A percentile compares a stretch with the other conserved stretches of the same genome.
Conservation (phyloP, 2,113 vertebrate species). For the Gasterosteus nipponicus region DNA sequence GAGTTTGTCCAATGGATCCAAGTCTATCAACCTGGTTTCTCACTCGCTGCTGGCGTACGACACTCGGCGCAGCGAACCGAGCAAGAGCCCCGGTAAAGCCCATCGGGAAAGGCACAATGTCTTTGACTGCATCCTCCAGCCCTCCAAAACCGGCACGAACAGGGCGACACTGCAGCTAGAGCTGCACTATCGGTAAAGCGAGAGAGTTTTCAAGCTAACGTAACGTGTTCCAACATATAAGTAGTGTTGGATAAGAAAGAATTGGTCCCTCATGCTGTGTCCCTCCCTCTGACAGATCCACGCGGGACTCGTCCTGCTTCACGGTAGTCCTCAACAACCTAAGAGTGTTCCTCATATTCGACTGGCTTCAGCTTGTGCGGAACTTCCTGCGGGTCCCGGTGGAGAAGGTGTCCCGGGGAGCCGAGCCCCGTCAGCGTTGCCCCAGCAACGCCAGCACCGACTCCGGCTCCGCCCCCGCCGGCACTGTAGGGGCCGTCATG, state of each 20-base stretch:
- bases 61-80: constrained; percentile 83
- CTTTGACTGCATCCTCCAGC: constrained; percentile 93
- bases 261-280: background rate
- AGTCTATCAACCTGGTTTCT: constrained; percentile 94
- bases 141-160: constrained; percentile 87
- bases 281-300: constrained; percentile 81
- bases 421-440: constrained; percentile 61
- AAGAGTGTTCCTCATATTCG: constrained; percentile 95
- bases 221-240: background rate
- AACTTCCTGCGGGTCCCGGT: constrained; percentile 87
- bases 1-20: constrained; percentile 94
- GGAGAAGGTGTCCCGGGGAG: constrained; percentile 51
- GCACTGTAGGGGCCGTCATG: constrained; percentile 71
- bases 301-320: constrained; percentile 93
- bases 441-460: constrained; percentile 69
- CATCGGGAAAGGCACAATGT: constrained; percentile 81
- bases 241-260: background rate
- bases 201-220: background rate
- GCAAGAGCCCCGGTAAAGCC: constrained; percentile 22
- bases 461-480: constrained; percentile 15
- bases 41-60: constrained; percentile 97
- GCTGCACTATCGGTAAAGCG: constrained; percentile 90
- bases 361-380: constrained; percentile 91
- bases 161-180: constrained; percentile 93
- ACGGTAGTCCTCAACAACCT: constrained; percentile 97